A percentile compares a stretch with the other conserved stretches of the same genome.
phyloP scores from a whole-genome alignment of 2,113 vertebrate genomes.

The Ammodytes marinus region DNA sequence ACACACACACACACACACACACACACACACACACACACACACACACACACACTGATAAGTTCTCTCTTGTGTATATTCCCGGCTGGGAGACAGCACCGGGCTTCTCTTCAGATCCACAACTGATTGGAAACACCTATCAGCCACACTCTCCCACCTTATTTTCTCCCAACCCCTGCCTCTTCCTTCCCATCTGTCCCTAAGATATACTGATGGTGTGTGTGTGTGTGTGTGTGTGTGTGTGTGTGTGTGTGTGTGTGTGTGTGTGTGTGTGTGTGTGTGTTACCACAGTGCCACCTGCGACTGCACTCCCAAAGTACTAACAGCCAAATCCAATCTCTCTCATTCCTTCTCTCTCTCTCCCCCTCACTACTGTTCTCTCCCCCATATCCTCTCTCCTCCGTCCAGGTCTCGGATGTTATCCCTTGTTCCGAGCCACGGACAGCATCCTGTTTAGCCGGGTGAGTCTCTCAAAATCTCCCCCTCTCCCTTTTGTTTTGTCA shows the following conservation, averaged over 20 bases:
- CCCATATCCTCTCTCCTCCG: conserved; percentile 40
- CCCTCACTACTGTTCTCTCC: conserved; percentile 32
- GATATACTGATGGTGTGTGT: conserved; percentile 35
- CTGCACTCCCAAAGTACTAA: conserved; percentile 63
- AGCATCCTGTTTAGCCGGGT: conserved; percentile 69
- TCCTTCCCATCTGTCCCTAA: conserved; percentile 35
- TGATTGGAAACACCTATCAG: conserved; percentile 50
- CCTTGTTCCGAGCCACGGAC: conserved; percentile 58
- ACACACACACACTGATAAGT: neutral
- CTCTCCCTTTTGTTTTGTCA: conserved; percentile 31
- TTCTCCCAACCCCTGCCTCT: conserved; percentile 39
- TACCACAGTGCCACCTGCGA: conserved; percentile 61
- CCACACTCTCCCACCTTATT: conserved; percentile 32
- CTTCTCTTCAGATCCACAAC: conserved; percentile 39
- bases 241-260: neutral
- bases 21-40: neutral
- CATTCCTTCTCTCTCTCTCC: neutral
- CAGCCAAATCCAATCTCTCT: conserved; percentile 64
- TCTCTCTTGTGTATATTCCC: conserved; percentile 8
- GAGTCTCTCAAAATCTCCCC: conserved; percentile 49
- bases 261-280: conserved; percentile 26
- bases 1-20: conserved; percentile 16
- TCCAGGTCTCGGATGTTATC: conserved; percentile 70
- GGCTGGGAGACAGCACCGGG: neutral
- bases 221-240: conserved; percentile 22